These are phyloP conservation scores for Knipowitschia caucasica DNA, from an alignment of 2,797 vertebrate genomes.

Conservation along the genomic window DNA sequence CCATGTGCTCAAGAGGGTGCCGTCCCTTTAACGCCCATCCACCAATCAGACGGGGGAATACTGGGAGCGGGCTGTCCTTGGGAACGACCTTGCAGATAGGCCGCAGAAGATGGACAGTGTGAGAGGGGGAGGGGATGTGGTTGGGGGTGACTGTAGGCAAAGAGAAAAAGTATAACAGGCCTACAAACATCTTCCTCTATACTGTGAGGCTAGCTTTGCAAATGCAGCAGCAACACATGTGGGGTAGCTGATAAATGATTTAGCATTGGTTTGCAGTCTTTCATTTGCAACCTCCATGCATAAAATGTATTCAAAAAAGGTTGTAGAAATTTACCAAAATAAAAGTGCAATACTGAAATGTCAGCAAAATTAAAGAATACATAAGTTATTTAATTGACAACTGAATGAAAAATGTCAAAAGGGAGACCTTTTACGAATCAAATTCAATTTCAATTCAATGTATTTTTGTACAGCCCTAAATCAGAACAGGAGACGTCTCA, in stretches of 20 bases:
- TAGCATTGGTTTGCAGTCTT: neutral
- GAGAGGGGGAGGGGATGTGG: constrained; percentile 22
- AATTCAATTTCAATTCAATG: too few relatives aligned
- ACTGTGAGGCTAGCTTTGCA: neutral
- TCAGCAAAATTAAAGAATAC: too few relatives aligned
- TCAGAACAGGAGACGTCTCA: too few relatives aligned
- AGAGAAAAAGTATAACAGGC: constrained; percentile 8
- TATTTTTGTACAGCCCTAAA: too few relatives aligned
- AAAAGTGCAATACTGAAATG: too few relatives aligned
- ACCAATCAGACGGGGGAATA: constrained; percentile 72
- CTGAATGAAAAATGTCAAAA: too few relatives aligned
- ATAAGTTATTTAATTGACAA: too few relatives aligned
- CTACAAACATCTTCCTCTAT: neutral
- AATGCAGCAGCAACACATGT: neutral
- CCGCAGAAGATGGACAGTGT: constrained; percentile 45
- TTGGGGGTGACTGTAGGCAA: constrained; percentile 5
- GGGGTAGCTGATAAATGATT: neutral
- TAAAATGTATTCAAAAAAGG: too few relatives aligned
- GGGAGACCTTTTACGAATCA: too few relatives aligned
- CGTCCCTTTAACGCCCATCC: constrained; percentile 75
- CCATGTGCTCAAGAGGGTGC: constrained; percentile 62
- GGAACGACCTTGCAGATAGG: constrained; percentile 76
- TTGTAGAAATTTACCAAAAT: too few relatives aligned
- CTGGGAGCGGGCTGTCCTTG: constrained; percentile 76
- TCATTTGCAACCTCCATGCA: neutral